Base-by-base conservation (phyloP, 2,888 invertebrate genomes). In the Ormyrus nitidulus region DNA sequence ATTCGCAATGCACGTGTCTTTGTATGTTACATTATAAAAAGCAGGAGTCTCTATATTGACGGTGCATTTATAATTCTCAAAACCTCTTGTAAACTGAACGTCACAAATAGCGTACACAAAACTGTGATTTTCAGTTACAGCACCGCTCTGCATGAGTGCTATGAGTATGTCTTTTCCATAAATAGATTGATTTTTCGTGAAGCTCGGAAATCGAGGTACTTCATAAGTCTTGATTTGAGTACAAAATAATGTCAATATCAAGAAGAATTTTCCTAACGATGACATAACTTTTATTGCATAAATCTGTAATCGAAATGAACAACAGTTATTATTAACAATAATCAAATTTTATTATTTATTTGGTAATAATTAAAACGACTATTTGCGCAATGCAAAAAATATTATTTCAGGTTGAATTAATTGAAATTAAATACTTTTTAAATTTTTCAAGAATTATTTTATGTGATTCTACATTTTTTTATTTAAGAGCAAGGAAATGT, bases 11-110 rank as follows among this genome's bases (percentile, higher is more conserved):
- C 77, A 81, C 4, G 19, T 62, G 6, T 81, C 77, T 13, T 9
- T 53, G 59, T 73, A 77, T 0, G 70, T 70, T 4, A 77, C 77
- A 59, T 74, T 77, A 1, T 5, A 5, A 9, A 81, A 78, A 0
- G 59, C 64, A 10, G 78, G 78, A 5, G 81, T 75, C n/a, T 81
- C 81, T 6, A 81, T 5, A 4, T 66, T 75, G 0, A 78, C 68
- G 49, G 70, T 78, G 58, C 77, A 81, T 0, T 46, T 13, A n/a
- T 69, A 61, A 1, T 62, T 10, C 11, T 74, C 65, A 34, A 77
- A 77, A 0, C 68, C 9, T 54, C 61, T 19, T 65, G 49, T 9
- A 78, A 5, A 75, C 61, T 75, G 54, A 11, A 74, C 70, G 0
- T 48, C 49, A 48, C 78, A 78, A 0, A 66, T 13, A 0, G 75